Percentiles rank a stretch among this genome's conserved stretches.
Conservation (phyloP, 2,797 vertebrate species). For the Orientallactaga sibirica region DNA sequence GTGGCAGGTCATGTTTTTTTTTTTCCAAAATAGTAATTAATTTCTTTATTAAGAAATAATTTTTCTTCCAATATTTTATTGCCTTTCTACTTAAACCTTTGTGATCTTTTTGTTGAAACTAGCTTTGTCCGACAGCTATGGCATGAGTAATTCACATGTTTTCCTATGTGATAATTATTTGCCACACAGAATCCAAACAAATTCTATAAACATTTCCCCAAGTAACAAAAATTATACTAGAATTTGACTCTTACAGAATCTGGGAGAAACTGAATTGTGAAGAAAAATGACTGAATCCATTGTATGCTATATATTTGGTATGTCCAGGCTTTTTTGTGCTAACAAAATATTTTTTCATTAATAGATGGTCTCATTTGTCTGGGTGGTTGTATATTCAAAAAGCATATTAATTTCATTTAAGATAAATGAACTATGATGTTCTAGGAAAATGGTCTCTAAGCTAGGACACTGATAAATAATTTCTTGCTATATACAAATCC, state of each 20-base stretch:
- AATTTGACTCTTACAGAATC: neutral
- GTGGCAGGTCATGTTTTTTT: neutral
- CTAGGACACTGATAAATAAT: neutral
- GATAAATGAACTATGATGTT: neutral
- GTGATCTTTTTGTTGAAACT: no score
- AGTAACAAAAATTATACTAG: neutral
- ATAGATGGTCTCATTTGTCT: neutral
- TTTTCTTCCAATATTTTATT: no score
- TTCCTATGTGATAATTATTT: no score
- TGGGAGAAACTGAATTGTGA: neutral
- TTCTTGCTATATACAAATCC: neutral
- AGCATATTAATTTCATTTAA: neutral
- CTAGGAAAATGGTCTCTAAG: neutral
- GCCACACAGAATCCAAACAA: no score
- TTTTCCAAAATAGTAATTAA: no score
- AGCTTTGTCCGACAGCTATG: no score
- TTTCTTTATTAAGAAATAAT: no score
- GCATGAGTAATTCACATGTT: no score
- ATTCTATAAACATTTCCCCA: no score
- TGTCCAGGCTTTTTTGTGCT: neutral
- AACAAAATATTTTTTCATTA: neutral
- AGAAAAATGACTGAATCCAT: neutral
- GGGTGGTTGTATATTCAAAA: neutral
- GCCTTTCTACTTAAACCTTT: no score
- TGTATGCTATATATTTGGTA: fast-evolving